Conservation (phyloP, 2,888 invertebrate species). For the Andrena chrysosceles region DNA sequence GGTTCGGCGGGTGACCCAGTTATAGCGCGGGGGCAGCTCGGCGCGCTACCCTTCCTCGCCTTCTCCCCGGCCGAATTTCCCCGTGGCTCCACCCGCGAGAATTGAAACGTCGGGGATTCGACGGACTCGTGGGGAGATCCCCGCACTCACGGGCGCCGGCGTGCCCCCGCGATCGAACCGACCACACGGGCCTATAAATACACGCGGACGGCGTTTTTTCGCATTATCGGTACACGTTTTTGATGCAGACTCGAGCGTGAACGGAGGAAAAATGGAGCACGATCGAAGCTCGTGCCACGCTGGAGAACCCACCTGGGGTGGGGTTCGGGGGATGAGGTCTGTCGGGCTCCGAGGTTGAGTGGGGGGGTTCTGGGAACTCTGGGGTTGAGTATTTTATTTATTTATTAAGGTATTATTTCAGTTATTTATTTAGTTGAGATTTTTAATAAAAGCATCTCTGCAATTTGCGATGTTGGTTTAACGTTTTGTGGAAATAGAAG, state of each 20-base stretch:
- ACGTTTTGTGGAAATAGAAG: too few species aligned
- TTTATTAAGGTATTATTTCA: too few species aligned
- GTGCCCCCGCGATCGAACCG: conserved; percentile 15
- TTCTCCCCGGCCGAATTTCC: conserved; percentile 30
- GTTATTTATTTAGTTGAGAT: too few species aligned
- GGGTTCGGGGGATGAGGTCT: not conserved
- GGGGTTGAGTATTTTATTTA: too few species aligned
- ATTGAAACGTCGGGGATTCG: conserved; percentile 40
- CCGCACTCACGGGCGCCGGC: not conserved
- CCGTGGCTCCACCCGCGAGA: conserved; percentile 25
- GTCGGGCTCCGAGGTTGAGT: not conserved
- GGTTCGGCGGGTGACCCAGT: conserved; percentile 55
- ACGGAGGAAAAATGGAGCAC: conserved; percentile 39
- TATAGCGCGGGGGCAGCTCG: conserved; percentile 14
- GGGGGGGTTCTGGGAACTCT: too few species aligned
- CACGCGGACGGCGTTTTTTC: conserved; percentile 10
- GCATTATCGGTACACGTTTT: conserved; percentile 31
- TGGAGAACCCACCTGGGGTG: not conserved
- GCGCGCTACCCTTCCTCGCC: not conserved
- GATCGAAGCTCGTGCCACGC: conserved; percentile 25
- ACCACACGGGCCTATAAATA: conserved; percentile 33
- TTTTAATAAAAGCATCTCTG: too few species aligned
- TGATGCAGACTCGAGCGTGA: conserved; percentile 27
- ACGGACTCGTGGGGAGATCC: not conserved
- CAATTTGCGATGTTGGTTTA: too few species aligned